phyloP scores from a whole-genome alignment of 2,113 vertebrate genomes.

The Donacobius atricapilla region DNA sequence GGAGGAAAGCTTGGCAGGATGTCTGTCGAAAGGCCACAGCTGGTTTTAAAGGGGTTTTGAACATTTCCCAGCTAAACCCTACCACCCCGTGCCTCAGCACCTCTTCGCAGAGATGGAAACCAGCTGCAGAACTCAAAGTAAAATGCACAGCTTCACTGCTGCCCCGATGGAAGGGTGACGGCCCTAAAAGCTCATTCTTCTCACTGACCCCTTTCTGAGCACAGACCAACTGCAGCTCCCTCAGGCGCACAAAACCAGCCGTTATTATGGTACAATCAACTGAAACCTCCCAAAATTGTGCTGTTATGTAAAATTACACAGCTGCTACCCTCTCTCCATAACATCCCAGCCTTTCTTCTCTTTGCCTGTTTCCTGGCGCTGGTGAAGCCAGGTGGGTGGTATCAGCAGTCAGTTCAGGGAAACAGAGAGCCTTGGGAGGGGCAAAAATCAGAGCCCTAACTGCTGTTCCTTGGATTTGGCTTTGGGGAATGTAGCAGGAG shows the following conservation, averaged over 20 bases:
- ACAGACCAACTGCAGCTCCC: background rate
- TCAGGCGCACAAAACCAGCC: fast-evolving
- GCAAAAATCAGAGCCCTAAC: background rate
- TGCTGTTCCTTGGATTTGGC: fast-evolving
- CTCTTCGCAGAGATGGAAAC: background rate
- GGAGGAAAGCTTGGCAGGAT: background rate
- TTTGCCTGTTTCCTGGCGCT: background rate
- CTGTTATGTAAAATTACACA: background rate
- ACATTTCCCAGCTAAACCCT: background rate
- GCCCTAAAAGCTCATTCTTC: background rate
- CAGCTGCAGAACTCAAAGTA: background rate
- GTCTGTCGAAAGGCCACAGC: background rate
- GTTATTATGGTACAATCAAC: background rate
- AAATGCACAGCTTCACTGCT: background rate
- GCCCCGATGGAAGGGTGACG: background rate
- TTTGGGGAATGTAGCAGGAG: fast-evolving
- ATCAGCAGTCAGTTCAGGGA: background rate
- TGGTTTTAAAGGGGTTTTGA: background rate
- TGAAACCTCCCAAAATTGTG: background rate
- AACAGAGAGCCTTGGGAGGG: background rate
- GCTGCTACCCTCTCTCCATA: background rate
- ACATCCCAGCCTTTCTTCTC: background rate
- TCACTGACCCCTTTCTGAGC: background rate
- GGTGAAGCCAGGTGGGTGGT: background rate
- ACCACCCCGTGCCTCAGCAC: background rate